Conservation (phyloP, 1,140 invertebrate genomes). For the Capitella teleta region DNA sequence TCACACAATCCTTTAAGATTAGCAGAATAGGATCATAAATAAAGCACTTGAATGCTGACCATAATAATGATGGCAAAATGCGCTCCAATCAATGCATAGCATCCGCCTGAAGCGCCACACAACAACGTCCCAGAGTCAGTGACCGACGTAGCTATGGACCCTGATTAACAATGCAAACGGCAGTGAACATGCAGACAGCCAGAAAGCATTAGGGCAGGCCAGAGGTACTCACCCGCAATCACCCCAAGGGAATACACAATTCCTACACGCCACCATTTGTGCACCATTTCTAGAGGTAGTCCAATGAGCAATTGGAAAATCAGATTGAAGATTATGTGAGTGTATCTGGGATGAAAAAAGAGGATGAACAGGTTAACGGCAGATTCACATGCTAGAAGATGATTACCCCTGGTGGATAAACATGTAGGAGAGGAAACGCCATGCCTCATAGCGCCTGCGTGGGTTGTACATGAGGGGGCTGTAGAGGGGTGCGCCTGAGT, state of each 20-base stretch:
- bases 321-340: conserved; percentile 83
- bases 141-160: conserved; percentile 68
- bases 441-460: conserved; percentile 69
- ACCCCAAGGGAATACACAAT: conserved; percentile 37
- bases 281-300: conserved; percentile 87
- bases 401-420: conserved; percentile 81
- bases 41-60: conserved; percentile 45
- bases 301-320: conserved; percentile 84
- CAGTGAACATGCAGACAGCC: too few relatives aligned
- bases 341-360: conserved; percentile 43
- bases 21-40: not conserved
- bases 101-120: conserved; percentile 90
- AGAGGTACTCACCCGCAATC: conserved; percentile 39
- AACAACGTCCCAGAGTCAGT: conserved; percentile 74
- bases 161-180: conserved; percentile 20
- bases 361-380: too few relatives aligned
- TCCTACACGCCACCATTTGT: conserved; percentile 81
- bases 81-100: conserved; percentile 87
- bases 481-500: conserved; percentile 27
- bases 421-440: conserved; percentile 86
- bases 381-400: not conserved
- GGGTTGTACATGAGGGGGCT: conserved; percentile 79
- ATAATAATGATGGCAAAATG: conserved; percentile 90
- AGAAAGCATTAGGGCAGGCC: too few relatives aligned
- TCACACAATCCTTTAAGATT: not conserved